Base-by-base conservation (phyloP, 2,888 invertebrate species). In the Sarcophaga variegata region DNA sequence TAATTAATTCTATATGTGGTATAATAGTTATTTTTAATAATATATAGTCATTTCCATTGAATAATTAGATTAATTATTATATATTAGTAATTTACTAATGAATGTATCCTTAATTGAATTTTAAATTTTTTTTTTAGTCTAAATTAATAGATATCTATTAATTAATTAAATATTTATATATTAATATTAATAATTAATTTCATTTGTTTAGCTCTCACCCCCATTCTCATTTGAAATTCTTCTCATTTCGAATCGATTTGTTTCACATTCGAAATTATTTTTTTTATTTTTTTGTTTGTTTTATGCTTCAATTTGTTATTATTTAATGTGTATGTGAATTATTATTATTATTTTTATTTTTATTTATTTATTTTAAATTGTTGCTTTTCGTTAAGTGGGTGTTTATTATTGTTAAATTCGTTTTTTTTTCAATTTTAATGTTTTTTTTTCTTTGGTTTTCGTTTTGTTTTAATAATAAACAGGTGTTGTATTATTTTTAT, bases 1-100 rank as follows among this genome's bases (percentile, higher is more conserved):
- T 62, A 62, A 67, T 25, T 45, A 54, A 37, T 54, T 37, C 63
- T 80, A 88, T 88, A 89, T 88, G 89, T 88, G 89, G 90, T 79
- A 89, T 88, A 87, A 89, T 89, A 89, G 88, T 83, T 88, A 90
- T 89, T 78, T 87, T 88, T 89, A 89, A 88, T 89, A 71, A 79
- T 90, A 91, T 89, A 54, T 78, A 67, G 25, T 27, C 47, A 20
- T 80, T 37, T 70, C 0, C 0, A 4, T 27, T 27, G 27, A 75
- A 59, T 45, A 49, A 2, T 14, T 27, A 63, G 27, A 27, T 27
- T 27, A 27, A 27, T 27, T 27, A 27, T 27, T 27, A 27, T 27
- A 27, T 27, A 27, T 49, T 12, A 81, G 75, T 84, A n/a, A 45
- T 17, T 60, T 45, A 72, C 12, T 47, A 4, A 27, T 75, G 72